Percentiles rank a stretch among this genome's conserved stretches.
Conservation (phyloP, 1,140 invertebrate species). For the Mya arenaria region DNA sequence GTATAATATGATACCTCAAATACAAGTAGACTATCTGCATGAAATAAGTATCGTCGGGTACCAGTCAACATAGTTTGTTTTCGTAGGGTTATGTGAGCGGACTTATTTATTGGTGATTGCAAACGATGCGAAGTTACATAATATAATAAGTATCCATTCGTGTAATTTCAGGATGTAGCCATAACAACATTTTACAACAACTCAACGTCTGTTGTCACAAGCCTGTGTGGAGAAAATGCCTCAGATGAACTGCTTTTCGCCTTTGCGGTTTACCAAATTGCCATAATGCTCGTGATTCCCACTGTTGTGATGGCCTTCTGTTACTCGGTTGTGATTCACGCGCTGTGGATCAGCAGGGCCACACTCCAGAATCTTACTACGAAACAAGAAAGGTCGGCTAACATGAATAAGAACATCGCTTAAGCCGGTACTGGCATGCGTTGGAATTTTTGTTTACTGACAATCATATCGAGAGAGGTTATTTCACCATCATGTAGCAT, state of each 20-base stretch:
- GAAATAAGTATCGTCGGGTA: too few species aligned
- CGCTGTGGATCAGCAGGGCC: conserved; percentile 83
- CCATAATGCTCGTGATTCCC: conserved; percentile 82
- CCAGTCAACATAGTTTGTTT: too few species aligned
- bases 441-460: too few species aligned
- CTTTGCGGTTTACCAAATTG: conserved; percentile 82
- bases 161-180: conserved; percentile 75
- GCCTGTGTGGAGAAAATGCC: conserved; percentile 79
- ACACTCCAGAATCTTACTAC: conserved; percentile 73
- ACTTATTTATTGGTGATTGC: too few species aligned
- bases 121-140: too few species aligned
- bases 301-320: conserved; percentile 83
- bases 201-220: conserved; percentile 74
- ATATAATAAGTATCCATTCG: neutral
- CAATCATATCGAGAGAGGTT: too few species aligned
- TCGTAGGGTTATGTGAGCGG: too few species aligned
- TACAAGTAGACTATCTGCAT: too few species aligned
- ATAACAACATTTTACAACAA: conserved; percentile 79
- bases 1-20: too few species aligned
- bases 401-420: too few species aligned
- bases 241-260: conserved; percentile 64
- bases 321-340: conserved; percentile 83
- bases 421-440: too few species aligned
- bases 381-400: conserved; percentile 19
- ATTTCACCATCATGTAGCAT: too few species aligned